Evolutionary conservation across 2,797 vertebrate genomes (phyloP), one percentile per base, ranked within the genome.

Genomic region (Pagetopsis macropterus): DNA sequence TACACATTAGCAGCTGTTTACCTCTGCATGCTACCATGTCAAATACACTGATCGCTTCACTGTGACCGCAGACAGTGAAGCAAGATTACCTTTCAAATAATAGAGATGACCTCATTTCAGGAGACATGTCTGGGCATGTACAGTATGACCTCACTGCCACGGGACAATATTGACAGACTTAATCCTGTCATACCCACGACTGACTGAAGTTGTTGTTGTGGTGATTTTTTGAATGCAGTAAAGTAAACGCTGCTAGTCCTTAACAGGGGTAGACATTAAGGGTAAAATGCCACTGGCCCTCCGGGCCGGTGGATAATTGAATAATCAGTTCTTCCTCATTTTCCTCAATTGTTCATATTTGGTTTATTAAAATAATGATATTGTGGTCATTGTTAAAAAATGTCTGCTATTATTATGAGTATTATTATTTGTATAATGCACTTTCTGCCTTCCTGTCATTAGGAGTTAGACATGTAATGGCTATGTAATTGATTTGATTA

Each of bases 71-170:
- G 72, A 48, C 75, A 54, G 77, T 37, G 12, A 44, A 66, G 72
- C 57, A 50, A 77, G 76, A 85, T 88, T 84, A 79, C 71, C 75
- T 85, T 83, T 87, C 77, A 81, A 75, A 88, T 76, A 84, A 82
- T 48, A 75, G 69, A 69, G 79, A 86, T 88, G 85, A 87, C 87
- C 86, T 92, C 67, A 81, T 93, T 90, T 81, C 74, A 50, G 68
- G 70, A 77, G 88, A 82, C 85, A 65, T 85, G 90, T 89, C 86
- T 59, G 74, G 83, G 54, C 88, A 84, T 82, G 88, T 84, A 37
- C 33, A 37, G 8, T 37, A 43, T 83, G 70, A 81, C 58, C 75
- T 85, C 73, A 63, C 49, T 46, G 68, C 72, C 75, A 33, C 61
- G 11, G 71, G 65, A 70, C 68, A 16, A 13, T 73, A 82, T 81